A percentile compares a stretch with the other conserved stretches of the same genome.
Evolutionary conservation across 2,797 vertebrate species (phyloP).

Genomic region (Macroramphosus scolopax): DNA sequence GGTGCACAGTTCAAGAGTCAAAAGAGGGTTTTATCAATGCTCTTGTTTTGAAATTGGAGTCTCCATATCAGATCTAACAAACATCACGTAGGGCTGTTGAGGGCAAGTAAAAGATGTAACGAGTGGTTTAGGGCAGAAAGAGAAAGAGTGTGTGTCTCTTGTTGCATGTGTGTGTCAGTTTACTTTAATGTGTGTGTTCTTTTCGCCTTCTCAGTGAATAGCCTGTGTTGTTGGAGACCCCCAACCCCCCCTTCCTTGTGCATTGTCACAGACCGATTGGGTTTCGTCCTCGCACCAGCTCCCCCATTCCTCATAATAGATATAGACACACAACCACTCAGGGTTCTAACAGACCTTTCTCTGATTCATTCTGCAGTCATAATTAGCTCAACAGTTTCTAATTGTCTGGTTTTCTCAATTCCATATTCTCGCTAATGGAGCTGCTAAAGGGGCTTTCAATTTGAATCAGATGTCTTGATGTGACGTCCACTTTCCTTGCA

Average conservation of each 20-base stretch:
- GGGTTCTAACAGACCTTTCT: conserved; percentile 41
- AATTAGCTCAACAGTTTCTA: conserved; percentile 37
- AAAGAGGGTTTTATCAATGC: conserved; percentile 14
- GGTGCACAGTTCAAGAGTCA: neutral
- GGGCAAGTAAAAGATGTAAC: conserved; percentile 46
- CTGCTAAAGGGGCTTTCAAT: conserved; percentile 19
- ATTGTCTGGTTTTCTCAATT: conserved; percentile 44
- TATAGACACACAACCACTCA: conserved; percentile 37
- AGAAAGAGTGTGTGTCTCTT: conserved; percentile 12
- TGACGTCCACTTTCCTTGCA: conserved; percentile 8
- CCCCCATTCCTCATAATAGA: conserved; percentile 33
- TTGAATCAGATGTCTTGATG: conserved; percentile 10
- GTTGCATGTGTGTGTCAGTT: conserved; percentile 35
- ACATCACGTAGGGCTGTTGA: neutral
- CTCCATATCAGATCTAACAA: too few relatives aligned
- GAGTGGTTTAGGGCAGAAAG: conserved; percentile 24
- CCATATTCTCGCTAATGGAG: conserved; percentile 16
- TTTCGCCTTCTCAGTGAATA: conserved; percentile 64
- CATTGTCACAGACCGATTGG: conserved; percentile 71
- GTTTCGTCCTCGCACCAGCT: conserved; percentile 65
- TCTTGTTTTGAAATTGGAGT: conserved; percentile 2
- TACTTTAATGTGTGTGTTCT: conserved; percentile 43
- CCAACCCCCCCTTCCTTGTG: conserved; percentile 49
- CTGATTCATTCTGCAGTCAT: conserved; percentile 35
- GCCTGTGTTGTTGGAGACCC: conserved; percentile 62